Base-by-base conservation (phyloP, 2,113 vertebrate species). In the Microtus richardsoni region DNA sequence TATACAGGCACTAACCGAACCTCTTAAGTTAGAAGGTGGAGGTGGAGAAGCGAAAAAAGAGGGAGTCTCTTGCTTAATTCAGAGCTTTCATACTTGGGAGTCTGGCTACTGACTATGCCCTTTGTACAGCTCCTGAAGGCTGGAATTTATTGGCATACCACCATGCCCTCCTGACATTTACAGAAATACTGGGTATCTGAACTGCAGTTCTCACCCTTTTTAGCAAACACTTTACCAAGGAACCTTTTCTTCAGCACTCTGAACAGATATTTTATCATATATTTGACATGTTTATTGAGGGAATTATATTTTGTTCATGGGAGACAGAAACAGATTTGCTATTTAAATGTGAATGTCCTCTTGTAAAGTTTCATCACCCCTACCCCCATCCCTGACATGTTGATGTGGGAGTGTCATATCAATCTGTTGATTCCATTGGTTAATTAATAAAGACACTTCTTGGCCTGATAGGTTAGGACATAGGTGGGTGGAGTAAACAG, bases 221-320 rank as follows among this genome's bases (percentile, higher is more conserved):
- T 68, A 47, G 28, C 41, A 52, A 54, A 44, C 30, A 12, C 62
- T 47, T 85, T 36, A 85, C 44, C 17, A 68, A 22, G 47, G 28
- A 66, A 36, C 41, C 83, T 36, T 66, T 68, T 47, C 5, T 22
- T 54, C 62, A 47, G 28, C 28, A 36, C 64, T 36, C 47, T n/a
- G 28, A 83, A 44, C 68, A 89, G 80, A 96, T 68, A 70, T 89
- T 97, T 82, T 89, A 88, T 89, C 75, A 86, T 70, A 36, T 70
- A 89, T 75, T 78, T 88, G 30, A 71, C 75, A 22, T 92, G 44
- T 94, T 83, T 87, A 4, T 86, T 54, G 22, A 41, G 1, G 26
- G 75, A n/a, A 75, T 39, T 96, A 17, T 44, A 62, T 90, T 85
- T 77, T 52, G 24, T 75, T 66, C 77, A 41, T 17, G 71, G 54